Conservation (phyloP, 1,140 invertebrate species). For the Babylonia areolata region DNA sequence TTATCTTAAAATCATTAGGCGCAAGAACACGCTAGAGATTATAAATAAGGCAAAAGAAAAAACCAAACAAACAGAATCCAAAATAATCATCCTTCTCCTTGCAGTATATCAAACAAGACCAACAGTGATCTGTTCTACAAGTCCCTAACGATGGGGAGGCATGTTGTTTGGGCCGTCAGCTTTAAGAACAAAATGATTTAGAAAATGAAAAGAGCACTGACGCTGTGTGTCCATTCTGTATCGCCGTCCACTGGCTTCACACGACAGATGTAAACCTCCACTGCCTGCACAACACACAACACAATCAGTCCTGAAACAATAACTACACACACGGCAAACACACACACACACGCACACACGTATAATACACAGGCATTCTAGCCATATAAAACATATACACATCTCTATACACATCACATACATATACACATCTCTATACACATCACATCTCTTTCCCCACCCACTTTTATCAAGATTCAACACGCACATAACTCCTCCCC, state of each 20-base stretch:
- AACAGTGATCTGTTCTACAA: too few species aligned
- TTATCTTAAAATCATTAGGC: too few species aligned
- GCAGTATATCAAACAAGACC: too few species aligned
- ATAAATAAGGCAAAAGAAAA: too few species aligned
- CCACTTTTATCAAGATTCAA: too few species aligned
- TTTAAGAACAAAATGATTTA: too few species aligned
- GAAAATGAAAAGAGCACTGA: slow-evolving; percentile 42
- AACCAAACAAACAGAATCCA: too few species aligned
- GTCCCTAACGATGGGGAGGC: too few species aligned
- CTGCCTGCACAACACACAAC: slow-evolving; percentile 52
- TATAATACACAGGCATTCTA: not conserved
- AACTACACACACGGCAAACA: not conserved
- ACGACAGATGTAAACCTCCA: slow-evolving; percentile 61
- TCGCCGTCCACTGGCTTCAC: slow-evolving; percentile 64
- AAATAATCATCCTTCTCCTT: too few species aligned
- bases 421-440: not conserved
- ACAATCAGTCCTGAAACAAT: not conserved
- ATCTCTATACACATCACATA: not conserved
- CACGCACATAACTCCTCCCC: not conserved
- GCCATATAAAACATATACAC: not conserved
- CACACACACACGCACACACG: not conserved
- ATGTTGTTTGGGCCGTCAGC: too few species aligned
- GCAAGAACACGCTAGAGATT: too few species aligned
- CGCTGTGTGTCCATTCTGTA: slow-evolving; percentile 61
- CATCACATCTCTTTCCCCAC: too few species aligned